Base-by-base conservation (phyloP, 2,888 invertebrate species). In the Leptinotarsa juncta region DNA sequence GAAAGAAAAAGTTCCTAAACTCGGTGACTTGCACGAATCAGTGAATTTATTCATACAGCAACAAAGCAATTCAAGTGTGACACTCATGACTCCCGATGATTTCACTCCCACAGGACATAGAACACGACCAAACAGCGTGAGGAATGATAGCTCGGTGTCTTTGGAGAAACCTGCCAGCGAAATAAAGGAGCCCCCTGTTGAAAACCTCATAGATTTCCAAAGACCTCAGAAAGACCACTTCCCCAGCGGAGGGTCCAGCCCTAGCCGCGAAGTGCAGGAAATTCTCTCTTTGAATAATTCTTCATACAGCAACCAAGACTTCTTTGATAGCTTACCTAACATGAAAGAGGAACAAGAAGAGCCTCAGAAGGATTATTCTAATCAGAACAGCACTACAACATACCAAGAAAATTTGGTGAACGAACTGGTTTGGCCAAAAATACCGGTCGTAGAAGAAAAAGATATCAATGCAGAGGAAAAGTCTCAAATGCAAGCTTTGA, bases 241-340 rank as follows among this genome's bases (percentile, higher is more conserved):
- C 80, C 92, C 93, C 1, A 95, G 95, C 70, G 95, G 94, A n/a
- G 95, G 95, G 16, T 96, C 96, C 76, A 96, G 96, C 86, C 96
- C 97, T 5, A 96, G 96, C 83, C 90, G 96, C 26, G 97, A 97
- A 89, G 97, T 97, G 26, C 93, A 95, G 85, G 94, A 96, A 89
- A 97, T 97, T 81, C 90, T 97, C 86, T 92, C 94, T 5, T 90
- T 93, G 62, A 92, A 92, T 80, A 91, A 91, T 76, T 81, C 82
- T 14, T 80, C 78, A 10, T 85, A 82, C 74, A 80, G 77, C 72
- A 82, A 80, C 23, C 86, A 87, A 72, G 87, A 87, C 71, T 87
- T 84, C 79, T 87, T 85, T 71, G 86, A 86, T 53, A 86, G 85
- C 78, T 76, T 86, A 51, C 81, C 83, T 1, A 86, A 85, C 78